Conservation (phyloP, 2,888 invertebrate species). For the Sminthurides aquaticus region DNA sequence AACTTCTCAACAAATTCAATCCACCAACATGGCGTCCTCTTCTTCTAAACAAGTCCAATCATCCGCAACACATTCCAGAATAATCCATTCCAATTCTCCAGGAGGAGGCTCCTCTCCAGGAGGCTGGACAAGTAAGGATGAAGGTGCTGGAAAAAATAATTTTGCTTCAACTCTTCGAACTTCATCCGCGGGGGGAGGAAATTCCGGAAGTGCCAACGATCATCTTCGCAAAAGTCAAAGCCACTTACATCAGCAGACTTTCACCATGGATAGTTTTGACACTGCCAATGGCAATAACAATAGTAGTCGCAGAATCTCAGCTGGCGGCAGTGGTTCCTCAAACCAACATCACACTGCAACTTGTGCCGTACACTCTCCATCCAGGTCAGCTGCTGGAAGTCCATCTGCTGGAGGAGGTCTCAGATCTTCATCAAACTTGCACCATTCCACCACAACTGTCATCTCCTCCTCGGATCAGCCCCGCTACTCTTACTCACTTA, state of each 20-base stretch:
- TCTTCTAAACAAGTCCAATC: slow-evolving; percentile 13
- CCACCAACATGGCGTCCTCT: too few relatives aligned
- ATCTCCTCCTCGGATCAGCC: slow-evolving; percentile 11
- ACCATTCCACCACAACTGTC: not conserved
- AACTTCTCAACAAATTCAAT: too few relatives aligned
- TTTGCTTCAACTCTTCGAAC: slow-evolving; percentile 34
- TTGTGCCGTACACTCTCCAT: slow-evolving; percentile 15
- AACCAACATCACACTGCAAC: slow-evolving; percentile 1
- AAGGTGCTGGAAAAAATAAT: slow-evolving; percentile 30
- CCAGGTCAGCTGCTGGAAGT: slow-evolving; percentile 5
- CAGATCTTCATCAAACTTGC: not conserved
- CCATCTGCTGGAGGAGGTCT: too few relatives aligned
- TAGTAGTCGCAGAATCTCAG: slow-evolving; percentile 7
- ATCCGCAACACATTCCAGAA: slow-evolving; percentile 25
- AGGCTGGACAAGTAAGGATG: slow-evolving; percentile 32
- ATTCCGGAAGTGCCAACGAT: not conserved
- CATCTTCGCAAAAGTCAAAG: not conserved
- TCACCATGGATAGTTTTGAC: not conserved
- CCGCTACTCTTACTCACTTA: slow-evolving; percentile 17
- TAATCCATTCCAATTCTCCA: slow-evolving; percentile 17
- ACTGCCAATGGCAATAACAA: not conserved
- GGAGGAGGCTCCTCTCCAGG: too few relatives aligned
- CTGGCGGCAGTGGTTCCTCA: slow-evolving; percentile 10
- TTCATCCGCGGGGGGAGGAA: not conserved
- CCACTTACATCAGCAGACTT: not conserved